These are phyloP conservation scores for Hyperoplus immaculatus DNA, from an alignment of 2,797 vertebrate genomes.

Conservation along the genomic window DNA sequence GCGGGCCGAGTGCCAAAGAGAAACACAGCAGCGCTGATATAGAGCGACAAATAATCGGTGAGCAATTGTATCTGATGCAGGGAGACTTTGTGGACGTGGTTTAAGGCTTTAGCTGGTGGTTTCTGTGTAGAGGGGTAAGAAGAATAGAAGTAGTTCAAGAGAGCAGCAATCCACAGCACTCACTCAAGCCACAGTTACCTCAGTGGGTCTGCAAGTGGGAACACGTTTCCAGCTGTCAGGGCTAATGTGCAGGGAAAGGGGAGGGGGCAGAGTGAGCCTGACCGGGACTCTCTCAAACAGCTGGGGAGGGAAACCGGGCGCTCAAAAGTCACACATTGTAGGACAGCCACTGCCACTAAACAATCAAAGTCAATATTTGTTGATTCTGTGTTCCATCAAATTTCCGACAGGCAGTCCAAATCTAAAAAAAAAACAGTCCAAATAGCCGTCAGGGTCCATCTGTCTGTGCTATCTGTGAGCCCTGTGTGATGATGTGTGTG, in stretches of 20 bases:
- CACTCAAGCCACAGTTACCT: constrained; percentile 85
- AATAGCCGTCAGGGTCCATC: constrained; percentile 68
- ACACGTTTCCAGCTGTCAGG: constrained; percentile 54
- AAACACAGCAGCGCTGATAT: no score
- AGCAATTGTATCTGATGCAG: not conserved
- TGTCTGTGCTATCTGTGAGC: constrained; percentile 75
- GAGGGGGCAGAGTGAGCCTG: constrained; percentile 51
- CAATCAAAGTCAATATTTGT: constrained; percentile 24
- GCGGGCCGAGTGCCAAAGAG: no score
- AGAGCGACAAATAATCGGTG: no score
- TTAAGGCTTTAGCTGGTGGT: not conserved
- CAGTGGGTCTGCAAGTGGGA: constrained; percentile 71
- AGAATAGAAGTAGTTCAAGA: constrained; percentile 20
- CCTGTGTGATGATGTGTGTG: constrained; percentile 76
- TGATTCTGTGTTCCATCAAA: constrained; percentile 23
- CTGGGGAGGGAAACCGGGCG: constrained; percentile 60
- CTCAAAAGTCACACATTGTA: constrained; percentile 26
- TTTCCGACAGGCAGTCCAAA: constrained; percentile 40
- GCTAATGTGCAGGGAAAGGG: constrained; percentile 52
- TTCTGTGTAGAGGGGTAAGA: constrained; percentile 25
- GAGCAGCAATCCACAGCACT: constrained; percentile 75
- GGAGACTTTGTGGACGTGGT: constrained; percentile 4
- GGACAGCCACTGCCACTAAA: constrained; percentile 26
- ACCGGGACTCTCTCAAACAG: constrained; percentile 78
- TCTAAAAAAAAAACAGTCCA: constrained; percentile 26